These are phyloP conservation scores for Morpho helenor DNA, from an alignment of 2,888 invertebrate genomes.

Conservation along the genomic window DNA sequence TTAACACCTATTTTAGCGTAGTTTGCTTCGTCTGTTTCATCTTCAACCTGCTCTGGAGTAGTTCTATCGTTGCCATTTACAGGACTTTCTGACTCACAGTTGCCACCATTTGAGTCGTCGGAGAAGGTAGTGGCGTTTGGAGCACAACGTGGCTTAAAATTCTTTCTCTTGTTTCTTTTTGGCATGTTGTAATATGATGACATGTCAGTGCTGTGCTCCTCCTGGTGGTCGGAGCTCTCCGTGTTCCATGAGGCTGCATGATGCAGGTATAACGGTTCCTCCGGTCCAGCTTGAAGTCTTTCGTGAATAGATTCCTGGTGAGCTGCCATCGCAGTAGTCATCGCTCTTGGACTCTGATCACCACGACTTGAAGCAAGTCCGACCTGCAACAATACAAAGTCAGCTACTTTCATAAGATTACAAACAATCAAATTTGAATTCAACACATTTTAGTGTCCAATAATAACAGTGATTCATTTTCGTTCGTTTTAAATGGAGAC, in stretches of 20 bases:
- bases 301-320: conserved; percentile 77
- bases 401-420: conserved; percentile 38
- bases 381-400: conserved; percentile 45
- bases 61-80: conserved; percentile 66
- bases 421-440: conserved; percentile 70
- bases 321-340: conserved; percentile 80
- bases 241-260: conserved; percentile 78
- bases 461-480: conserved; percentile 76
- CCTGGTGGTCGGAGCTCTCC: conserved; percentile 58
- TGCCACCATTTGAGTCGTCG: conserved; percentile 68
- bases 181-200: conserved; percentile 75
- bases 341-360: conserved; percentile 66
- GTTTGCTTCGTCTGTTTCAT: conserved; percentile 49
- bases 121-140: conserved; percentile 77
- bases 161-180: conserved; percentile 87
- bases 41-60: conserved; percentile 51
- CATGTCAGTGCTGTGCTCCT: conserved; percentile 60
- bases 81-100: conserved; percentile 52
- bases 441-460: conserved; percentile 70
- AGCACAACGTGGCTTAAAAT: conserved; percentile 87
- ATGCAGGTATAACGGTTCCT: conserved; percentile 67
- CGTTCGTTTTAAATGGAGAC: conserved; percentile 67
- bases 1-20: conserved; percentile 72
- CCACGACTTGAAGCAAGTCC: conserved; percentile 62
- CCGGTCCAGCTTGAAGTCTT: conserved; percentile 66